Evolutionary conservation across 2,888 invertebrate species (phyloP).

Genomic region (Steinernema hermaphroditum): DNA sequence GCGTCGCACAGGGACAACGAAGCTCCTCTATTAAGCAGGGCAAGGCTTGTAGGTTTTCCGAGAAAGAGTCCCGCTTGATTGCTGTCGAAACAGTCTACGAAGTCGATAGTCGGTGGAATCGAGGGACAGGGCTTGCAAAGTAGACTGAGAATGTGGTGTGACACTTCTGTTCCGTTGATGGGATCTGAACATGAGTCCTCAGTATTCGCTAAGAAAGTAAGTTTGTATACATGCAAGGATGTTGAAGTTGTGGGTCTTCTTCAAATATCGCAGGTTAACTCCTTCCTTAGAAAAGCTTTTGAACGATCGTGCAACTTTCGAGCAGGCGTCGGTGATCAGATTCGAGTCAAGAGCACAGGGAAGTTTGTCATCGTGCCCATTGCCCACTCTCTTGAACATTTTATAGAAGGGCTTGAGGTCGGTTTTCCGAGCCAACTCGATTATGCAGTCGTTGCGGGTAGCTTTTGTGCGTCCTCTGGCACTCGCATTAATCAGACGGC

Average conservation of each 20-base stretch:
- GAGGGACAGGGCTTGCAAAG: constrained; percentile 32
- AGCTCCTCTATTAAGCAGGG: constrained; percentile 36
- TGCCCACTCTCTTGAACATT: constrained; percentile 33
- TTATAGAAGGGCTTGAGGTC: constrained; percentile 33
- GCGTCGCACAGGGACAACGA: constrained; percentile 35
- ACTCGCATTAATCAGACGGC: constrained; percentile 32
- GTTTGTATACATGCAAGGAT: constrained; percentile 36
- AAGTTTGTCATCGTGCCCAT: constrained; percentile 32
- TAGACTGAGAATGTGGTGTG: constrained; percentile 25
- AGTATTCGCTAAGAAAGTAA: no score
- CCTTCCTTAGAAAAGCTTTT: constrained; percentile 33
- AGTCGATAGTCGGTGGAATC: constrained; percentile 34
- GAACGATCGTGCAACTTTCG: constrained; percentile 35
- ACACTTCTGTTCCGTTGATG: constrained; percentile 32
- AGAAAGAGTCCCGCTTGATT: constrained; percentile 27
- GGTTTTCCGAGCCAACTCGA: constrained; percentile 36
- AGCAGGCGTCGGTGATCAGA: constrained; percentile 33
- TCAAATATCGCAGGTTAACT: constrained; percentile 36
- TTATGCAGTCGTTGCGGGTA: constrained; percentile 33
- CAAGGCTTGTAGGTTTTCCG: constrained; percentile 34
- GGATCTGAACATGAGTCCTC: no score
- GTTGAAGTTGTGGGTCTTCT: constrained; percentile 40
- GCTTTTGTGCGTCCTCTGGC: constrained; percentile 1
- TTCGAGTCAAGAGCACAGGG: constrained; percentile 36
- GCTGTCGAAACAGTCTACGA: constrained; percentile 36